These are phyloP conservation scores for Tetragonula clypearis DNA, from an alignment of 1,140 invertebrate species.

Conservation along the genomic window DNA sequence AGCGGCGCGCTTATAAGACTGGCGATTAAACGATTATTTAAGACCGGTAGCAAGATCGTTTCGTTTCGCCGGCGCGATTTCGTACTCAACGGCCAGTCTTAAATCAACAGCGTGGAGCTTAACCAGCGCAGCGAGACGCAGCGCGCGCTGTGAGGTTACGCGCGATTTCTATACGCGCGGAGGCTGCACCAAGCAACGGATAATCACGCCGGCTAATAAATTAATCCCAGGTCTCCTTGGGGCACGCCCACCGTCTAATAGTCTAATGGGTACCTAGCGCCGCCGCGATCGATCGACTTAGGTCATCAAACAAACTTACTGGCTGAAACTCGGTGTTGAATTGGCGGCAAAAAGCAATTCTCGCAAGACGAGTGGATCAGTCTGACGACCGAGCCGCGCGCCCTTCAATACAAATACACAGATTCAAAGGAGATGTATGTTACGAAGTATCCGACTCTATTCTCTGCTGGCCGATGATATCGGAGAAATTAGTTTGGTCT, in stretches of 20 bases:
- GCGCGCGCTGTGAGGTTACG: slow-evolving; percentile 39
- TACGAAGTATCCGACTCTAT: too few relatives aligned
- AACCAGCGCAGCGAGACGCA: background rate
- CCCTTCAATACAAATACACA: background rate
- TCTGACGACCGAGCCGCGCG: background rate
- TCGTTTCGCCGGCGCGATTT: slow-evolving; percentile 37
- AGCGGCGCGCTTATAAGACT: slow-evolving; percentile 43
- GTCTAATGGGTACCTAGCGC: slow-evolving; percentile 61
- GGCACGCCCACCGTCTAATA: slow-evolving; percentile 70
- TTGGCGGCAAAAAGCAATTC: background rate
- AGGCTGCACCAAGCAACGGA: slow-evolving; percentile 65
- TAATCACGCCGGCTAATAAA: slow-evolving; percentile 74
- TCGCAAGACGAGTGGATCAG: background rate
- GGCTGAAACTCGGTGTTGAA: slow-evolving; percentile 1
- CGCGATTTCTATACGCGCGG: slow-evolving; percentile 42
- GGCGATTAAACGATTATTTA: slow-evolving; percentile 66
- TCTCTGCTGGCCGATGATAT: background rate
- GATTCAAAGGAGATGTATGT: slow-evolving; percentile 4
- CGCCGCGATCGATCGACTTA: slow-evolving; percentile 40
- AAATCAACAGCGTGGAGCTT: slow-evolving; percentile 48
- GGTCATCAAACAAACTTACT: slow-evolving; percentile 46
- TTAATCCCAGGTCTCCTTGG: slow-evolving; percentile 69
- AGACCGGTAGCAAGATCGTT: slow-evolving; percentile 61
- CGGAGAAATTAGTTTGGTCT: background rate
- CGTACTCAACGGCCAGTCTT: slow-evolving; percentile 12